Percentiles rank a stretch among this genome's conserved stretches.
Conservation (phyloP, 2,797 vertebrate genomes). For the Sebastes dallii region DNA sequence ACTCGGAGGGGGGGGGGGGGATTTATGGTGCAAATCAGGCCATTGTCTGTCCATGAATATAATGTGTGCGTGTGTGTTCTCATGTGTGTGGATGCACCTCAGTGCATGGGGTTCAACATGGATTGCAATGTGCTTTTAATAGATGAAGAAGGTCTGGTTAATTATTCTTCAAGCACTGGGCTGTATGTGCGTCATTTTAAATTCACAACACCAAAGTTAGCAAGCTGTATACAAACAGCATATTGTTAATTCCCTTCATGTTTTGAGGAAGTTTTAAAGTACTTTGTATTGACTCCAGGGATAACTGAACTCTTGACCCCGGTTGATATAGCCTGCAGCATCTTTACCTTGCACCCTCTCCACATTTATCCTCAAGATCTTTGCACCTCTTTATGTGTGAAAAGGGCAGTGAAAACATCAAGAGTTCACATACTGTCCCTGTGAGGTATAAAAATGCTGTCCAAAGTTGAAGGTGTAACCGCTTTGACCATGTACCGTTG, state of each 20-base stretch:
- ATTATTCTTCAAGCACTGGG: not conserved
- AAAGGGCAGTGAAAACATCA: conserved; percentile 25
- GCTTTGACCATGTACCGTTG: not conserved
- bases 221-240: not conserved
- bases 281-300: not conserved
- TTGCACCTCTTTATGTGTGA: conserved; percentile 56
- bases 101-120: not conserved
- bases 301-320: conserved; percentile 17
- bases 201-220: not conserved
- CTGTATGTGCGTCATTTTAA: not conserved
- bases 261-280: not conserved
- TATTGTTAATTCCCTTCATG: not conserved
- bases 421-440: not conserved
- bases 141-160: not conserved
- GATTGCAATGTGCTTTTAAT: not conserved
- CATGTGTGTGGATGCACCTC: not conserved
- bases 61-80: not conserved
- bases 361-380: conserved; percentile 2
- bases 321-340: conserved; percentile 5
- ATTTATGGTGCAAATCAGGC: conserved; percentile 11
- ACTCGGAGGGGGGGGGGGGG: not conserved
- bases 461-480: not conserved
- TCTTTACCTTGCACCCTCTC: conserved; percentile 18
- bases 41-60: not conserved
- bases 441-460: conserved; percentile 2